Base-by-base conservation (phyloP, 2,113 vertebrate genomes). In the Python bivittatus region DNA sequence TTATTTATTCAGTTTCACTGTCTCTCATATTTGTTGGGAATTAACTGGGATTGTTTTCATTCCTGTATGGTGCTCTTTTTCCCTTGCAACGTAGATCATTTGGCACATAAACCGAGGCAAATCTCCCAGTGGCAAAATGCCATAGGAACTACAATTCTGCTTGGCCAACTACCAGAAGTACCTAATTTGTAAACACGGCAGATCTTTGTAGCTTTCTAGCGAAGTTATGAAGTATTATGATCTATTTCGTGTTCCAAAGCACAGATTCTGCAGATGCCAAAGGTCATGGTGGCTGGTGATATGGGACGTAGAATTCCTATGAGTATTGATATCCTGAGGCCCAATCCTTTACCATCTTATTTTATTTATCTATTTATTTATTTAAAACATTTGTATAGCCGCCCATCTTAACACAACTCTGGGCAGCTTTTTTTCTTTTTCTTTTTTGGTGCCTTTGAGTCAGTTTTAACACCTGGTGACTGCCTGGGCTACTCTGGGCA, bases 71-170 rank as follows among this genome's bases (percentile, higher is more conserved):
- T 33, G 48, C 84, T 96, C 90, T 95, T 29, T 93, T 96, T 96
- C 95, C 48, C 89, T 88, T 86, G 79, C 91, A 91, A 53, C n/a
- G 53, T 38, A 44, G 90, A 92, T 90, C 93, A 56, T 84, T 93
- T 94, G 94, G 93, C 93, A 92, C 84, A 68, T 87, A 84, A 91
- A 42, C 33, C 22, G 27, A 83, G 33, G 7, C 33, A 84, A 57
- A 33, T 79, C 95, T 79, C 54, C 86, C 60, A 89, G 94, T 94
- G 95, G 94, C 96, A 96, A 91, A 95, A 88, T 89, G 93, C 94
- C 91, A 93, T 96, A 94, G 88, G 95, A 96, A 96, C 92, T 94
- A 84, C 94, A 90, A 95, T 91, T 91, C 0, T 90, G 12, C 91
- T 94, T 94, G 94, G 95, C 61, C 84, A 88, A 6, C 91, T 93